Evolutionary conservation across 2,888 invertebrate species (phyloP), one percentile per base, ranked within the genome.

Genomic region (Polydrusus pterygomalis): DNA sequence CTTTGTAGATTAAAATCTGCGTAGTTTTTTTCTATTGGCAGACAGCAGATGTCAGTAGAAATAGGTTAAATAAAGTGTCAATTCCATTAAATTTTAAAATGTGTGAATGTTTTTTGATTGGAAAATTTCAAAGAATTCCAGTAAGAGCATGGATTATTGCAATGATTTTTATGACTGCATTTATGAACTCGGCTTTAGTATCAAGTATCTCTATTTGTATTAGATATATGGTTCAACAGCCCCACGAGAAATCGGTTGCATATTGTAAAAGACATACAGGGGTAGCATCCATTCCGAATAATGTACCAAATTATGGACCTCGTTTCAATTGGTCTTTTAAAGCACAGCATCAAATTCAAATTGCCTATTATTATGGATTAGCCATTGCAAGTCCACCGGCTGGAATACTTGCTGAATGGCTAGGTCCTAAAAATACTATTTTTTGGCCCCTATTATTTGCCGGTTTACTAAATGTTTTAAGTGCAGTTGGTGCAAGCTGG

Each of bases 381-480:
- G 62, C 60, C 13, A 67, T 71, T 10, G 54, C 67, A n/a, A 67
- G 75, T 45, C 68, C 62, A 25, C 49, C 63, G 13, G 70, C 75
- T 15, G 75, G 75, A 11, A 25, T 75, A 54, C 34, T 75, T 3
- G 62, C 65, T 1, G 75, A 75, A 62, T 67, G 58, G 67, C 34
- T 75, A 0, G 75, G 75, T 10, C 75, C 75, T 11, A 75, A 75
- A 45, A 58, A 71, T 45, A 71, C 71, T 25, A 68, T 71, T 9
- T 60, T 71, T 25, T 71, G 47, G 30, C 54, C 71, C 2, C 30
- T 75, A 30, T 18, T 75, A 18, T 60, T 71, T 38, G 62, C 71
- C 7, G 68, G 71, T 1, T 2, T 71, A 6, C 20, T 71, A 2
- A 75, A 75, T 43, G 30, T 60, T 13, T 15, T 71, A 7, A 63